These are phyloP conservation scores for Bujurquina vittata DNA, from an alignment of 2,113 vertebrate species.

Conservation along the genomic window DNA sequence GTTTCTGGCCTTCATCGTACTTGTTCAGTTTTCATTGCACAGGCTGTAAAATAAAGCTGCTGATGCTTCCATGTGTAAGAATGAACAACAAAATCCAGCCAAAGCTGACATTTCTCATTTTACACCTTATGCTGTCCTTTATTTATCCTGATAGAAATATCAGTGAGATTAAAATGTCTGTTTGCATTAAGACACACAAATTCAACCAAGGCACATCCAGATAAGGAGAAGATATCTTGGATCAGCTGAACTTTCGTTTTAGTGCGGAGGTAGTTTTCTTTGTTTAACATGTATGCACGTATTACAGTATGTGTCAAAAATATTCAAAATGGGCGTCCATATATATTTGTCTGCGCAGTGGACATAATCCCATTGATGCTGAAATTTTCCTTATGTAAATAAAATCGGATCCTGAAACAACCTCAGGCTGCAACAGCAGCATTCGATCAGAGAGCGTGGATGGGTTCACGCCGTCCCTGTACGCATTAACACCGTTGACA, in stretches of 20 bases:
- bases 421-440: not conserved
- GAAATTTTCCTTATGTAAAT: not conserved
- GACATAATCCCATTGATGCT: not conserved
- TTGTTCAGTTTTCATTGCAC: not conserved
- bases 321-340: not conserved
- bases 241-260: not conserved
- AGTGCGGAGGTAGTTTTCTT: not conserved
- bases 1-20: not conserved
- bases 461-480: not conserved
- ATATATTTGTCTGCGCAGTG: not conserved
- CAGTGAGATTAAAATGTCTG: not conserved
- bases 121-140: not conserved
- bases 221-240: not conserved
- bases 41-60: not conserved
- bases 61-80: not conserved
- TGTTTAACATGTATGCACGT: not conserved
- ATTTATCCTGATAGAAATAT: not conserved
- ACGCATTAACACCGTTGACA: not conserved
- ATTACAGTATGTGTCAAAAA: not conserved
- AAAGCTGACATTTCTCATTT: not conserved
- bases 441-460: conserved; percentile 16
- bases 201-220: not conserved
- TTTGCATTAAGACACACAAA: not conserved
- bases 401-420: not conserved
- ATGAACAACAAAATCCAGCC: no score